Conservation (phyloP, 1,140 invertebrate genomes). For the Drosophila melanica region DNA sequence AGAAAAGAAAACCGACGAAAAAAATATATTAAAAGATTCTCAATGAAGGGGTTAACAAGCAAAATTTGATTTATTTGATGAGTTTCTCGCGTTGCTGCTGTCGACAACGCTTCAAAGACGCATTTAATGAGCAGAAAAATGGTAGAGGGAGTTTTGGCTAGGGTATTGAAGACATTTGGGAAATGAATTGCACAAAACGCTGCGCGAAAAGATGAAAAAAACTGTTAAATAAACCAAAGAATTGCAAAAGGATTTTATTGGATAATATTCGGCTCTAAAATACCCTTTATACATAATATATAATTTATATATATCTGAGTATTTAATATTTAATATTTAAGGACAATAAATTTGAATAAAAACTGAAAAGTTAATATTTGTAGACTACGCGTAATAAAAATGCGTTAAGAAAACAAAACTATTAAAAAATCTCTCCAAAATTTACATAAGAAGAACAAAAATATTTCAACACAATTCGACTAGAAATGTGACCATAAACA, state of each 20-base stretch:
- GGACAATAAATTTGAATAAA: too few species aligned
- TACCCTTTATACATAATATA: neutral
- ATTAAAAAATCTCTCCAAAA: conserved; percentile 8
- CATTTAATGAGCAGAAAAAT: conserved; percentile 77
- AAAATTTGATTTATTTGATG: conserved; percentile 82
- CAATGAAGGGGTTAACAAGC: conserved; percentile 79
- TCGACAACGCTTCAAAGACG: conserved; percentile 41
- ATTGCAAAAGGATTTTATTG: too few species aligned
- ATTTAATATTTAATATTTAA: too few species aligned
- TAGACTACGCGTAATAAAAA: too few species aligned
- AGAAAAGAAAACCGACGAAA: conserved; percentile 21
- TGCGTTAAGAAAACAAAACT: conserved; percentile 10
- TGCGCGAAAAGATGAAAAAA: conserved; percentile 15
- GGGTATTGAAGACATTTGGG: conserved; percentile 29
- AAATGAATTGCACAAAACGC: conserved; percentile 44
- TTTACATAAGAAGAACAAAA: neutral
- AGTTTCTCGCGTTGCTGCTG: conserved; percentile 59
- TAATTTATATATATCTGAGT: too few species aligned
- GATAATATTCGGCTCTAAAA: too few species aligned
- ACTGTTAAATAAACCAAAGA: conserved; percentile 13
- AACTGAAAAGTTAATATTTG: too few species aligned
- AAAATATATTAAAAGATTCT: conserved; percentile 61
- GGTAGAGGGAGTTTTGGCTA: conserved; percentile 10
- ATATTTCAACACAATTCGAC: conserved; percentile 9
- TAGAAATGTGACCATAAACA: conserved; percentile 26